Evolutionary conservation across 2,797 vertebrate species (phyloP).

Genomic region (Argya squamiceps): DNA sequence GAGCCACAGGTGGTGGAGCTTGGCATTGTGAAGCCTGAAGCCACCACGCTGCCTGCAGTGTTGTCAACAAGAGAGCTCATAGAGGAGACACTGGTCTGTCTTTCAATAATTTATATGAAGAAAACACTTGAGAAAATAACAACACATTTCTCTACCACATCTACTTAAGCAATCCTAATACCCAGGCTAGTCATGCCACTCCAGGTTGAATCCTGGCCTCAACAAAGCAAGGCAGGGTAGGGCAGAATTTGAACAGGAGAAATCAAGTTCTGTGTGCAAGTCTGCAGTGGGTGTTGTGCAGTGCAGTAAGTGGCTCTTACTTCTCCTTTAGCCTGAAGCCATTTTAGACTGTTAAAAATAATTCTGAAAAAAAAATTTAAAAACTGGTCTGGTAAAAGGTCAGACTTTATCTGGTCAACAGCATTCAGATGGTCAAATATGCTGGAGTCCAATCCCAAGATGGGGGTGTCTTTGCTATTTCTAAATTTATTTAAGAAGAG

Average conservation of each 20-base stretch:
- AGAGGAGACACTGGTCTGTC: background rate
- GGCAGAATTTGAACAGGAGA: background rate
- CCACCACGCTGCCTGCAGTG: background rate
- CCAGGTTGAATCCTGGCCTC: background rate
- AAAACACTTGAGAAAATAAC: background rate
- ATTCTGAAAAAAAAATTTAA: background rate
- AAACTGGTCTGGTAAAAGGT: background rate
- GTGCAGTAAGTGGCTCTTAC: background rate
- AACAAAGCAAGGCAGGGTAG: background rate
- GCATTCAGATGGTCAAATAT: background rate
- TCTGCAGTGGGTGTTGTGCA: background rate
- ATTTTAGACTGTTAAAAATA: background rate
- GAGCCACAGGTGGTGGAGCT: conserved; percentile 45
- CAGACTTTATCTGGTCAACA: background rate
- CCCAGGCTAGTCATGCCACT: background rate
- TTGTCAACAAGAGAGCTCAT: background rate
- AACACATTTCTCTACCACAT: background rate
- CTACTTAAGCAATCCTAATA: background rate
- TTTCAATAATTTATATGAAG: background rate
- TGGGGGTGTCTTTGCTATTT: background rate
- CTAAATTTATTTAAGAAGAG: background rate
- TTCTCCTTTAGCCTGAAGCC: background rate
- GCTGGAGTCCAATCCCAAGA: background rate
- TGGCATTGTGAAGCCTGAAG: conserved; percentile 28
- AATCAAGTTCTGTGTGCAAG: background rate